Base-by-base conservation (phyloP, 2,888 invertebrate species). In the Pachycephus smyrnensis region DNA sequence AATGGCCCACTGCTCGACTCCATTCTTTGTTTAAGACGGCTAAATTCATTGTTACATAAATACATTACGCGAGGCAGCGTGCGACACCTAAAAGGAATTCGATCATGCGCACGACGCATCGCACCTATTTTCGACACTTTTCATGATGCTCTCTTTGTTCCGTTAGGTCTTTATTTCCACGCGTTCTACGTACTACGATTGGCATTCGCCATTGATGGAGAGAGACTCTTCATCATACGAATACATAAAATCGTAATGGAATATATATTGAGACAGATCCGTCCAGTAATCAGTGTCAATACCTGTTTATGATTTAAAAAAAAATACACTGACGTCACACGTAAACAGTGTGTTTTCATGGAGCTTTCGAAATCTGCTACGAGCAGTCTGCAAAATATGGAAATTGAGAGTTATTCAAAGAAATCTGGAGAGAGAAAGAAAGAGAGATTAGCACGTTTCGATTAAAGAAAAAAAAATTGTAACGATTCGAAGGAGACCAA, bases 1-100 rank as follows among this genome's bases (percentile, higher is more conserved):
- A 81, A 86, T 87, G 89, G 86, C 89, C 89, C 87, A 89, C 85
- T 89, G 89, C 88, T 89, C 89, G 85, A 88, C 87, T 88, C 87
- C 87, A 85, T 80, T 55, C 55, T 55, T 55, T 55, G 55, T 55
- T 55, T 55, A 9, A 9, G 55, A 55, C 84, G 81, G 84, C 87
- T 87, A 88, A 89, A 86, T 89, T 85, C 83, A 88, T 85, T 86
- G 88, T 88, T 87, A 85, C 85, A 84, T 86, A 85, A 86, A 88
- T 86, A 86, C 82, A 78, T 55, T 55, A 55, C 80, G 82, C 82
- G 77, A 78, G 78, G 78, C 40, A 78, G 11, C n/a, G 73, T 69
- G 83, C 84, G 85, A 88, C 86, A 81, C 55, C 55, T 86, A 88
- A 89, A 89, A 89, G 88, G 89, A 89, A 82, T 78, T 75, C 79